Evolutionary conservation across 2,888 invertebrate species (phyloP).

Genomic region (Phorcus lineatus): DNA sequence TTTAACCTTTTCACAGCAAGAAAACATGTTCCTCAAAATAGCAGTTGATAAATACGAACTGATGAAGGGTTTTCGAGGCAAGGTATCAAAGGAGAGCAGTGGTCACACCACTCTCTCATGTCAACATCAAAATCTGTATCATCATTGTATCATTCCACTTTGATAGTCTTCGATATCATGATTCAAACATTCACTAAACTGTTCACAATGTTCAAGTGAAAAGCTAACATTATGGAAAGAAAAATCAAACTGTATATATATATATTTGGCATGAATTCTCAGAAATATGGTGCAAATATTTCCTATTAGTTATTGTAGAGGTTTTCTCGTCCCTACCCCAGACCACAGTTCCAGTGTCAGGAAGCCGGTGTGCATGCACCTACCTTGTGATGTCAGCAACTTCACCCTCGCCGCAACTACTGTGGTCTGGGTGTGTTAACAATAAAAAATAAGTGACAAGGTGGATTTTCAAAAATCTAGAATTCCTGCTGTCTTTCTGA

Average conservation of each 20-base stretch:
- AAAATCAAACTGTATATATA: too few relatives aligned
- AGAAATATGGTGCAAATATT: neutral
- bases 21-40: too few relatives aligned
- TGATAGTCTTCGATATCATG: neutral
- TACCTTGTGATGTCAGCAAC: conserved; percentile 8
- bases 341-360: neutral
- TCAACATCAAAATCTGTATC: too few relatives aligned
- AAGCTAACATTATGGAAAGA: neutral
- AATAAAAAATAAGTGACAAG: neutral
- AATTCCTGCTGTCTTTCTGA: too few relatives aligned
- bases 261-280: neutral
- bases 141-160: too few relatives aligned
- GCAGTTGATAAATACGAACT: too few relatives aligned
- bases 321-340: neutral
- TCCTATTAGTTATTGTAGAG: neutral
- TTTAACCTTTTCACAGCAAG: too few relatives aligned
- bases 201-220: neutral
- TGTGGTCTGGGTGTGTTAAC: conserved; percentile 2
- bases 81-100: too few relatives aligned
- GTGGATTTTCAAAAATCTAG: neutral
- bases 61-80: too few relatives aligned
- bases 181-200: neutral
- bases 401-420: neutral
- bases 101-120: too few relatives aligned
- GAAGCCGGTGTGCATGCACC: neutral